phyloP scores from a whole-genome alignment of 2,888 invertebrate species.

The Agrochola circellaris region DNA sequence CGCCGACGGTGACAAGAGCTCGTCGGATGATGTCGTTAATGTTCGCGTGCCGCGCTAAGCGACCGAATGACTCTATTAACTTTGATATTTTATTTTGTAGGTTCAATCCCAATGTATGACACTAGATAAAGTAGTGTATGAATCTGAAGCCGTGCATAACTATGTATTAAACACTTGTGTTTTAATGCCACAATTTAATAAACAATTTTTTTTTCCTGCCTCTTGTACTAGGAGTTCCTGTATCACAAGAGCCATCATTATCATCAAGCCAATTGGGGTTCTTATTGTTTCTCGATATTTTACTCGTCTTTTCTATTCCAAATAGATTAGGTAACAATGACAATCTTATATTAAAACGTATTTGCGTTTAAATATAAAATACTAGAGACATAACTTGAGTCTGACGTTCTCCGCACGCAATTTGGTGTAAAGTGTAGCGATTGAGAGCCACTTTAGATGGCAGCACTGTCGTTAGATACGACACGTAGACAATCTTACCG shows the following conservation, averaged over 20 bases:
- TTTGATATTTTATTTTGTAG: too few species aligned
- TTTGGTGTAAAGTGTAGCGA: conserved; percentile 24
- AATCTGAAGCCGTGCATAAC: too few species aligned
- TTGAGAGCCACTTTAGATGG: conserved; percentile 48
- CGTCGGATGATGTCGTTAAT: too few species aligned
- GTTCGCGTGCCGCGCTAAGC: too few species aligned
- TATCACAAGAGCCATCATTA: background rate
- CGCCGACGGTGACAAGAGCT: too few species aligned
- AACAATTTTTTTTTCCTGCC: too few species aligned
- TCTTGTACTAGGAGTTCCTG: background rate
- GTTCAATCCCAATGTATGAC: too few species aligned
- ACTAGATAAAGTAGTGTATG: too few species aligned
- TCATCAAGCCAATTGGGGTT: background rate
- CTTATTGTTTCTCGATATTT: background rate
- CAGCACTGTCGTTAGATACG: conserved; percentile 44
- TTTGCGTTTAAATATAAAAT: background rate
- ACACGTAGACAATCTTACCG: conserved; percentile 51
- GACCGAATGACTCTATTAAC: too few species aligned
- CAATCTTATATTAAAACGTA: background rate
- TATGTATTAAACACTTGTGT: too few species aligned
- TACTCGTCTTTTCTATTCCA: background rate
- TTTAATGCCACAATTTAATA: too few species aligned
- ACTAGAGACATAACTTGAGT: background rate
- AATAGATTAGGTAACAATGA: background rate
- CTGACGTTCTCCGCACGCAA: conserved; percentile 6